These are phyloP conservation scores for Synchiropus splendidus DNA, from an alignment of 2,113 vertebrate species.

Conservation along the genomic window DNA sequence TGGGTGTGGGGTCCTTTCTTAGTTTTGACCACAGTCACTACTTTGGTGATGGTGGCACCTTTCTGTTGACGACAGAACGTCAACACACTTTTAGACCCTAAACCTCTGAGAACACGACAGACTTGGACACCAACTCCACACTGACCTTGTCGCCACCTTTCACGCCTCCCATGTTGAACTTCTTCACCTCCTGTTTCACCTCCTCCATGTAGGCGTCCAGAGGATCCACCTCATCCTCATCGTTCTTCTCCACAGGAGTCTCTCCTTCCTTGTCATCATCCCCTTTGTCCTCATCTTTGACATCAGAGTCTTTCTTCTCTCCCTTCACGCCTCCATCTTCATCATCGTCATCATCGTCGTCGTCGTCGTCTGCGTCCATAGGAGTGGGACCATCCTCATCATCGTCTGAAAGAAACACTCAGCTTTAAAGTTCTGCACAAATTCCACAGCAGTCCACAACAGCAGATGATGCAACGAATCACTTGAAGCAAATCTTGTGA, in stretches of 20 bases:
- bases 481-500: no score
- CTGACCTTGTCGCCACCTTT: constrained; percentile 90
- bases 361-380: constrained; percentile 76
- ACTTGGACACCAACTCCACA: no score
- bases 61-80: constrained; percentile 63
- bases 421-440: no score
- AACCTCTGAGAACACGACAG: no score
- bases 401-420: constrained; percentile 49
- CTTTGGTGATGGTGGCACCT: constrained; percentile 85
- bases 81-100: neutral
- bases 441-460: no score
- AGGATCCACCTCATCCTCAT: constrained; percentile 84
- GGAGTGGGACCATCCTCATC: constrained; percentile 56
- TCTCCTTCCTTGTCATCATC: constrained; percentile 75
- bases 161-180: constrained; percentile 93
- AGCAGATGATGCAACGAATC: no score
- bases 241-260: constrained; percentile 59
- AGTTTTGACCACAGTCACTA: constrained; percentile 89
- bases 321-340: constrained; percentile 59
- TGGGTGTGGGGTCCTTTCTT: constrained; percentile 81
- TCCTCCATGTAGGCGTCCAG: constrained; percentile 98
- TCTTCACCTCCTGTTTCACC: constrained; percentile 98
- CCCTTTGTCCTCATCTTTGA: constrained; percentile 66
- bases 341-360: constrained; percentile 68
- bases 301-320: constrained; percentile 72